Evolutionary conservation across 2,888 invertebrate species (phyloP).

Genomic region (Spicauda simplicius): DNA sequence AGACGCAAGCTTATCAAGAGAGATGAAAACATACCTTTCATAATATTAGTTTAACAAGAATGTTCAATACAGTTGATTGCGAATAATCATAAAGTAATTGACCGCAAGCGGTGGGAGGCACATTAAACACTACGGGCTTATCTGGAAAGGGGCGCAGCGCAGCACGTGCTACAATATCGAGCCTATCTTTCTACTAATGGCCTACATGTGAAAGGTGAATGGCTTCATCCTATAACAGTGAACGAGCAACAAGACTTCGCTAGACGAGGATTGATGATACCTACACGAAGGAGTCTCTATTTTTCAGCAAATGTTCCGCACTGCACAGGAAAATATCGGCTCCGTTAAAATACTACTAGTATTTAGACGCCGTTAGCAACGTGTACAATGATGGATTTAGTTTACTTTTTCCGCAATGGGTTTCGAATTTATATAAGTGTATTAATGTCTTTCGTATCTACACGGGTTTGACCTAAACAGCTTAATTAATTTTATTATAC

Average conservation of each 20-base stretch:
- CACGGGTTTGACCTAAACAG: too few relatives aligned
- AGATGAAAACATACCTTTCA: too few relatives aligned
- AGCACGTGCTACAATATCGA: slow-evolving; percentile 69
- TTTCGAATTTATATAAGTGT: too few relatives aligned
- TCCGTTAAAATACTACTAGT: slow-evolving; percentile 32
- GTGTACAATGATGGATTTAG: too few relatives aligned
- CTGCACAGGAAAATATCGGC: slow-evolving; percentile 25
- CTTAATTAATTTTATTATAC: too few relatives aligned
- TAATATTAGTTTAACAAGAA: too few relatives aligned
- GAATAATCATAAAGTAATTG: slow-evolving; percentile 48
- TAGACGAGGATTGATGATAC: slow-evolving; percentile 56
- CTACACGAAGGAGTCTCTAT: slow-evolving; percentile 35
- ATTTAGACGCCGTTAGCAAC: slow-evolving; percentile 7
- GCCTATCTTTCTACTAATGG: slow-evolving; percentile 79
- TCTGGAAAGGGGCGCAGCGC: slow-evolving; percentile 60
- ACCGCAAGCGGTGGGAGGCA: slow-evolving; percentile 65
- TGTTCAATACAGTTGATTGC: not conserved
- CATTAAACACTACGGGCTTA: slow-evolving; percentile 73
- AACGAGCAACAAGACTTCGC: slow-evolving; percentile 48
- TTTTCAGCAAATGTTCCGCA: slow-evolving; percentile 21
- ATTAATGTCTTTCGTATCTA: too few relatives aligned
- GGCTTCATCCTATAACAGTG: slow-evolving; percentile 64
- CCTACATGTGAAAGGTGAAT: slow-evolving; percentile 79
- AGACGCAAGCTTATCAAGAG: too few relatives aligned
- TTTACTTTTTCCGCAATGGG: too few relatives aligned